Evolutionary conservation across 1,140 invertebrate species (phyloP).

Genomic region (Papilio glaucus): DNA sequence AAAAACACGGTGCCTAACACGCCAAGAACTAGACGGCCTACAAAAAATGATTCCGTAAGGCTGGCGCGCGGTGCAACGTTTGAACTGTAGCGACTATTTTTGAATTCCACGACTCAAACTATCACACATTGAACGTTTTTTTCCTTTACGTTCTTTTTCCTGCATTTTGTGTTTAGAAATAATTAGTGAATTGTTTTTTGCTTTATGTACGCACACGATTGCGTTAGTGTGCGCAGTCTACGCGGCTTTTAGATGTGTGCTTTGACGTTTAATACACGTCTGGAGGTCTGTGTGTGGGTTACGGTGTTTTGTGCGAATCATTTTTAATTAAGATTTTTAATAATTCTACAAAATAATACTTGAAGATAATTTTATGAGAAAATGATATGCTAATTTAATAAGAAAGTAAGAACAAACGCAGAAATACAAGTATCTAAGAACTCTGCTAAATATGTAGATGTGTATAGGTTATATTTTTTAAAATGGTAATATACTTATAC

Average conservation of each 20-base stretch:
- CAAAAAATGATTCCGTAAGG: slow-evolving; percentile 76
- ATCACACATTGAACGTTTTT: slow-evolving; percentile 30
- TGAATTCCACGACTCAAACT: slow-evolving; percentile 42
- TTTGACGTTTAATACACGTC: not conserved
- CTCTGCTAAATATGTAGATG: too few relatives aligned
- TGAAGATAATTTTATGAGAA: too few relatives aligned
- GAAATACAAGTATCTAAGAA: too few relatives aligned
- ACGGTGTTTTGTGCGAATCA: not conserved
- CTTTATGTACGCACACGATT: not conserved
- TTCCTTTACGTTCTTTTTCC: not conserved
- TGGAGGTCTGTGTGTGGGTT: not conserved
- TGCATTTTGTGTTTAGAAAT: not conserved
- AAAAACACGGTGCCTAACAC: slow-evolving; percentile 67
- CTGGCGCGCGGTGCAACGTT: slow-evolving; percentile 55
- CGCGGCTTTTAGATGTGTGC: not conserved
- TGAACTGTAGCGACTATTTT: slow-evolving; percentile 46
- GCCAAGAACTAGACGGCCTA: slow-evolving; percentile 71
- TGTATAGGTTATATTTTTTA: too few relatives aligned
- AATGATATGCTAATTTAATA: too few relatives aligned
- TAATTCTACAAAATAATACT: not conserved
- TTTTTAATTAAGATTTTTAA: not conserved
- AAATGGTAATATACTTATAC: too few relatives aligned
- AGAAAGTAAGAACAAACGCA: too few relatives aligned
- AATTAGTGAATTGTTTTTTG: not conserved
- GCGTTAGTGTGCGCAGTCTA: not conserved